These are phyloP conservation scores for Pollicipes pollicipes DNA, from an alignment of 1,140 invertebrate genomes.

Conservation along the genomic window DNA sequence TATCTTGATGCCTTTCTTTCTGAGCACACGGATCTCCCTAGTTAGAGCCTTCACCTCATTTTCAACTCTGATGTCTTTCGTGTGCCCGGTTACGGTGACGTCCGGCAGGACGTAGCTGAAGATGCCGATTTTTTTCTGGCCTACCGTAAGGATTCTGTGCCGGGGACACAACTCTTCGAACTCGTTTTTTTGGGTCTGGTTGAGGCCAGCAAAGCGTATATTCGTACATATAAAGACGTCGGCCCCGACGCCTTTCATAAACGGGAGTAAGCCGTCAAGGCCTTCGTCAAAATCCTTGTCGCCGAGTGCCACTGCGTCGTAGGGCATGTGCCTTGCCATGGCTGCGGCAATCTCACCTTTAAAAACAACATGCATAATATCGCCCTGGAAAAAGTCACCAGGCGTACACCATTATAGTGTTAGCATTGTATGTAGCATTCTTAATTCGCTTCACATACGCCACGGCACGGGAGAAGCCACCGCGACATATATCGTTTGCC, in stretches of 20 bases:
- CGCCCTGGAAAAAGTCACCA: not conserved
- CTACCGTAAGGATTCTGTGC: not conserved
- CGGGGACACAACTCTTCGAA: not conserved
- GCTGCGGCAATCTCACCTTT: not conserved
- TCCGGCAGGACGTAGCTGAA: not conserved
- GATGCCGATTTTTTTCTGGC: not conserved
- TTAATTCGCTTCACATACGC: not conserved
- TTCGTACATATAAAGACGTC: not conserved
- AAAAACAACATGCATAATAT: not conserved
- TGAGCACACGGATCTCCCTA: conserved; percentile 20
- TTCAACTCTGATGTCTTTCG: not conserved
- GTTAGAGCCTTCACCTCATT: not conserved
- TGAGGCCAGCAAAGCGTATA: not conserved
- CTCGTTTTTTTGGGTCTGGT: not conserved
- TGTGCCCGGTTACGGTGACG: not conserved
- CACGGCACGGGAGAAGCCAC: not conserved
- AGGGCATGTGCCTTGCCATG: not conserved
- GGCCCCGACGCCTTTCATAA: not conserved
- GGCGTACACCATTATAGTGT: not conserved
- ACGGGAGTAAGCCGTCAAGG: not conserved
- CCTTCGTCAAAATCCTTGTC: not conserved
- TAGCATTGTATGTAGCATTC: not conserved
- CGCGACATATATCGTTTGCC: not conserved
- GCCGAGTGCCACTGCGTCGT: not conserved
- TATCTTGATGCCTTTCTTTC: conserved; percentile 24